Conservation (phyloP, 2,888 invertebrate genomes). For the Tetranychus truncatus region DNA sequence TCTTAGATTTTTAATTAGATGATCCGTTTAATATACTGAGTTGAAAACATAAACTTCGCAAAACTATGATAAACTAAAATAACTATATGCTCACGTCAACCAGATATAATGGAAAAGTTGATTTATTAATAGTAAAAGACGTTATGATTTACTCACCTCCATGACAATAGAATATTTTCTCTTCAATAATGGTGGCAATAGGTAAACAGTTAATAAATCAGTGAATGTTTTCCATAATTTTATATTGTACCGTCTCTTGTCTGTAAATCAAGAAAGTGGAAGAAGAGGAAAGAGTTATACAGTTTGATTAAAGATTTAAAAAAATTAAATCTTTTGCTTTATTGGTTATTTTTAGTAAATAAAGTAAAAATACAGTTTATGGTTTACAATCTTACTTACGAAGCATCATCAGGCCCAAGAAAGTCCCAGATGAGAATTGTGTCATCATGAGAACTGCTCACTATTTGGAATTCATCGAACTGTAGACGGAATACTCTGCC, state of each 20-base stretch:
- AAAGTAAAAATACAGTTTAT: too few relatives aligned
- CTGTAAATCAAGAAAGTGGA: constrained; percentile 29
- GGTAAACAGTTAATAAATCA: constrained; percentile 44
- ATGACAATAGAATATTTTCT: constrained; percentile 47
- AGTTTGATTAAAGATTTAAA: too few relatives aligned
- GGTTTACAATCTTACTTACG: too few relatives aligned
- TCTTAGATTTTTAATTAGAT: too few relatives aligned
- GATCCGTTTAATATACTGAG: too few relatives aligned
- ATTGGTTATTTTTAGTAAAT: too few relatives aligned
- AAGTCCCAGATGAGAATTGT: constrained; percentile 99
- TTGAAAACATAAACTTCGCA: too few relatives aligned
- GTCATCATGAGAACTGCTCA: constrained; percentile 97
- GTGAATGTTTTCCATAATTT: constrained; percentile 48
- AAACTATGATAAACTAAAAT: too few relatives aligned
- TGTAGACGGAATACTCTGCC: constrained; percentile 97
- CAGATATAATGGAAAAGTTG: not conserved
- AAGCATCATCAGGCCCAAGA: constrained; percentile 36
- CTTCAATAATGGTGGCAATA: constrained; percentile 45
- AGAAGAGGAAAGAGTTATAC: not conserved
- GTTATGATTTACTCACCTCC: constrained; percentile 34
- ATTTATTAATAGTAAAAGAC: not conserved
- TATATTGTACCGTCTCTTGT: constrained; percentile 48
- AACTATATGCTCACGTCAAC: not conserved
- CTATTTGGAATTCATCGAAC: constrained; percentile 99
- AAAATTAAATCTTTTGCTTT: too few relatives aligned